Conservation (phyloP, 2,113 vertebrate species). For the Psophia crepitans region DNA sequence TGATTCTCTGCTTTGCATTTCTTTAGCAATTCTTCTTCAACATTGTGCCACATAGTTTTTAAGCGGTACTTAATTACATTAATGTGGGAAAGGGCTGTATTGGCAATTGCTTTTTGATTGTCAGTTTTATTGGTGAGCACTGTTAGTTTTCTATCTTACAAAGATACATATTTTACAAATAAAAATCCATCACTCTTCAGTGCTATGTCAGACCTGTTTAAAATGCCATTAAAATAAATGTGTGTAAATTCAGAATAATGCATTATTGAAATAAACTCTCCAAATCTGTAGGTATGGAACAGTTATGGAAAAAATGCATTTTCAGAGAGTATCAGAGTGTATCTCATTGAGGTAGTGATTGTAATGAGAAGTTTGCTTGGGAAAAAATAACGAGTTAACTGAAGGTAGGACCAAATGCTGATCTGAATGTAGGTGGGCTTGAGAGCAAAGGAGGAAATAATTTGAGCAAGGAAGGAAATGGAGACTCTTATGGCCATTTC, state of each 20-base stretch:
- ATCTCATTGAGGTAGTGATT: background rate
- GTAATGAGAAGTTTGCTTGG: background rate
- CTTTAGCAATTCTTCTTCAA: background rate
- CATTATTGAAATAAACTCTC: background rate
- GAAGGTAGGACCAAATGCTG: background rate
- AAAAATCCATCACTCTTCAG: background rate
- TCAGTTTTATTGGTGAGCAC: background rate
- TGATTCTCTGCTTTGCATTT: background rate
- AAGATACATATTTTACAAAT: background rate
- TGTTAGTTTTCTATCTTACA: background rate
- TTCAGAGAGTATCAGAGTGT: background rate
- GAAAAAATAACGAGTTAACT: background rate
- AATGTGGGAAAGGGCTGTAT: background rate
- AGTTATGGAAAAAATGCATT: background rate
- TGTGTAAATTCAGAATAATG: background rate
- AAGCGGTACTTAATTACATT: background rate
- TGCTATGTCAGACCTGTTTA: background rate
- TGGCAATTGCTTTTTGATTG: background rate
- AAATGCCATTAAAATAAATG: background rate
- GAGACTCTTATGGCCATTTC: background rate
- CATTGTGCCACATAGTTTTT: background rate
- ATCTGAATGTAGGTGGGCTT: background rate
- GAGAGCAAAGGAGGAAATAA: background rate
- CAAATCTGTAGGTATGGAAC: background rate
- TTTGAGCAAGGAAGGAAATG: background rate